These are phyloP conservation scores for Oreochromis spilurus DNA, from an alignment of 2,113 vertebrate species.

Conservation along the genomic window DNA sequence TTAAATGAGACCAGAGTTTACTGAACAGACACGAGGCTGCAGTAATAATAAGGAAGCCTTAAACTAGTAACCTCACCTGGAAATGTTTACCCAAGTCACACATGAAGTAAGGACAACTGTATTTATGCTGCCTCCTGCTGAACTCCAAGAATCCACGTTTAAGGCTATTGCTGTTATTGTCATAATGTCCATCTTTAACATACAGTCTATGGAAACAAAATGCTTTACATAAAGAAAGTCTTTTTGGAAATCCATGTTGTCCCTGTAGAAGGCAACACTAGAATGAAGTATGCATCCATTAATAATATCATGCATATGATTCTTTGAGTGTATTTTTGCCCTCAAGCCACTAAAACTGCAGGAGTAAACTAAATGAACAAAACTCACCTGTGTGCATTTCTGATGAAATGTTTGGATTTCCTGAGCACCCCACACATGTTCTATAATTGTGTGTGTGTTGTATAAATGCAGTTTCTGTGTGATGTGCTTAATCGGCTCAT, in stretches of 20 bases:
- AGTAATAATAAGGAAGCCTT: background rate
- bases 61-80: background rate
- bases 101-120: background rate
- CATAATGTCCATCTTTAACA: background rate
- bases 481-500: background rate
- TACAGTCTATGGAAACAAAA: background rate
- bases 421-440: background rate
- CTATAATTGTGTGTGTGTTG: background rate
- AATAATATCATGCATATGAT: background rate
- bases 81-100: background rate
- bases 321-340: background rate
- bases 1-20: background rate
- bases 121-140: background rate
- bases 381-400: background rate
- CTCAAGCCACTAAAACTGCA: background rate
- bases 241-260: background rate
- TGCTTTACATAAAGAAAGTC: background rate
- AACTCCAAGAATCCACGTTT: background rate
- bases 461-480: background rate
- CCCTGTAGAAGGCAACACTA: background rate
- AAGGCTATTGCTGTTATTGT: background rate
- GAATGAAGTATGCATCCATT: background rate
- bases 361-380: background rate
- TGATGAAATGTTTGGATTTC: background rate
- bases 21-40: background rate